Conservation (phyloP, 2,888 invertebrate species). For the Onchidella celtica region DNA sequence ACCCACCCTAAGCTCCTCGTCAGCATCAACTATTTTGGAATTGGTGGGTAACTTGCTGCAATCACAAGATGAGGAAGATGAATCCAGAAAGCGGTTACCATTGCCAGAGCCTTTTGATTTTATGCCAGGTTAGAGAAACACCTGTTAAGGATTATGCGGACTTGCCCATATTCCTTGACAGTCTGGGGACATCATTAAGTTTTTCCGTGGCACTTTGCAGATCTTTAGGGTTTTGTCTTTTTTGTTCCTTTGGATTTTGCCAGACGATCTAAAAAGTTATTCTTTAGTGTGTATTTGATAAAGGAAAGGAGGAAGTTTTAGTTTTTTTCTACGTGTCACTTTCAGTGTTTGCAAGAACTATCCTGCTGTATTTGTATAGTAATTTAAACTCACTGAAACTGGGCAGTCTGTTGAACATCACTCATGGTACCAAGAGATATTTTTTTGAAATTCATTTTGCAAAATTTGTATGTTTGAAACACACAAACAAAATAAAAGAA, state of each 20-base stretch:
- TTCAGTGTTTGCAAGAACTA: neutral
- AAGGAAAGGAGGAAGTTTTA: neutral
- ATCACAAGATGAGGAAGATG: constrained; percentile 59
- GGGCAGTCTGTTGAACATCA: too few species aligned
- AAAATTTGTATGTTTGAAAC: too few species aligned
- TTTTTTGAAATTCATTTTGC: too few species aligned
- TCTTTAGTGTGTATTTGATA: neutral
- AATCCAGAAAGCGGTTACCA: constrained; percentile 16
- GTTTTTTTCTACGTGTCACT: neutral
- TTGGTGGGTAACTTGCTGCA: constrained; percentile 76
- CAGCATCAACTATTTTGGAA: constrained; percentile 80
- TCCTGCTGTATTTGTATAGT: too few species aligned
- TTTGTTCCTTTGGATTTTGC: too few species aligned
- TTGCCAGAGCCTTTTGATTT: constrained; percentile 35
- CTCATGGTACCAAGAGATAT: too few species aligned
- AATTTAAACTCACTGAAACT: too few species aligned
- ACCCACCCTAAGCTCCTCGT: constrained; percentile 85
- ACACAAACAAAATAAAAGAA: too few species aligned
- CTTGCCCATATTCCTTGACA: neutral
- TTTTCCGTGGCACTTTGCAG: too few species aligned
- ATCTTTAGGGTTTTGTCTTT: too few species aligned
- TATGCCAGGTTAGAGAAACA: constrained; percentile 20
- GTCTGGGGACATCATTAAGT: too few species aligned
- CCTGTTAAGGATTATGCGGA: neutral
- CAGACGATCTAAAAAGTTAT: too few species aligned